Evolutionary conservation across 2,797 vertebrate genomes (phyloP).

Genomic region (Paguma larvata): DNA sequence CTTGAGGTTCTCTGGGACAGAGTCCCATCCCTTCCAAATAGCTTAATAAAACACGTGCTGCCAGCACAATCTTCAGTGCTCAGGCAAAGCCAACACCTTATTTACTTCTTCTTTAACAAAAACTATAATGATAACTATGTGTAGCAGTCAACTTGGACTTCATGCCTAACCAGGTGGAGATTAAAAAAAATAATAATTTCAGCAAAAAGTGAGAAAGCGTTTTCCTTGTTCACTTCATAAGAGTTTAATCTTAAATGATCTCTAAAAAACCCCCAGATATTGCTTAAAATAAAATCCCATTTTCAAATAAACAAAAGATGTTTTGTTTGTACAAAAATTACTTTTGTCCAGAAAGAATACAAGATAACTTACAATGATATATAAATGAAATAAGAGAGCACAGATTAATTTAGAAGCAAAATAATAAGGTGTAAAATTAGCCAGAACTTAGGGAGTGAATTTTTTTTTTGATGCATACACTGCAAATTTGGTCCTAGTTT

Average conservation of each 20-base stretch:
- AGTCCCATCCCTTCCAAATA: background rate
- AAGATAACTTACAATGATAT: background rate
- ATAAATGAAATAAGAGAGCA: constrained; percentile 10
- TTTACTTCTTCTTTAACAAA: background rate
- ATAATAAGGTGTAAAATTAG: background rate
- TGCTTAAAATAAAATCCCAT: constrained; percentile 38
- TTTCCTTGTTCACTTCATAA: background rate
- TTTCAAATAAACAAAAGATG: constrained; percentile 53
- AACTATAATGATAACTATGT: background rate
- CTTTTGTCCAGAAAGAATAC: background rate
- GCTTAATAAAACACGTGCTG: background rate
- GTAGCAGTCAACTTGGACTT: background rate
- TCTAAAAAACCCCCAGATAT: background rate
- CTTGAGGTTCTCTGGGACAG: background rate
- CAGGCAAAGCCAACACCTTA: background rate
- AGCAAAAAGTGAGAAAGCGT: background rate
- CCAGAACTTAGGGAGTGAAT: background rate
- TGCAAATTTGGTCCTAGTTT: background rate
- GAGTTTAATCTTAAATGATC: constrained; percentile 33
- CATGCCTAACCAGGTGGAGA: background rate
- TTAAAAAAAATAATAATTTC: background rate
- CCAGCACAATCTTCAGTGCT: background rate
- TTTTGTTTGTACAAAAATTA: constrained; percentile 32
- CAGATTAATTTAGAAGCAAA: constrained; percentile 37
- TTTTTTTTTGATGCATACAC: background rate